Evolutionary conservation across 2,888 invertebrate species (phyloP).

Genomic region (Sarcophaga variegata): DNA sequence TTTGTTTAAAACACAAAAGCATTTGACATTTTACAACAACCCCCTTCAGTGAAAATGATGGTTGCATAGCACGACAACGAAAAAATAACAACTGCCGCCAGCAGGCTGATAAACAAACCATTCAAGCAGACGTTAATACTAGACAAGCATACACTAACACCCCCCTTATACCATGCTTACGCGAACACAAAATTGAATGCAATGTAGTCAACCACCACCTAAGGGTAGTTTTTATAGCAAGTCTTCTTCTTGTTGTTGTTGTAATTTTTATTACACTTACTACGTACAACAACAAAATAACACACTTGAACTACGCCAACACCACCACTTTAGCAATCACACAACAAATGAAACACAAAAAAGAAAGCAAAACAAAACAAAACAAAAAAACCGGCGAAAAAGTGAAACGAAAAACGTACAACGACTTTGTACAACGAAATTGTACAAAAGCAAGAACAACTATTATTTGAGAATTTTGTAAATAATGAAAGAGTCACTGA

Average conservation of each 20-base stretch:
- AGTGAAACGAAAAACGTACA: background rate
- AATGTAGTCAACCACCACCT: constrained; percentile 57
- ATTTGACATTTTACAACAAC: background rate
- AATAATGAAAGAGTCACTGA: background rate
- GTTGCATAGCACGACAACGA: constrained; percentile 1
- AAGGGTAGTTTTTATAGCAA: constrained; percentile 52
- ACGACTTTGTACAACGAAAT: background rate
- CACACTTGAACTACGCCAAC: constrained; percentile 68
- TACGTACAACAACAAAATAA: constrained; percentile 20
- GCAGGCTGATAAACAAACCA: constrained; percentile 31
- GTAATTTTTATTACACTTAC: constrained; percentile 28
- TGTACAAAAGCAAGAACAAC: background rate
- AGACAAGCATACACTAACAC: constrained; percentile 10
- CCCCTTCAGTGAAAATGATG: background rate
- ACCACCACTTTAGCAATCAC: constrained; percentile 53
- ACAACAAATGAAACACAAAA: constrained; percentile 25
- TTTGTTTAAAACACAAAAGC: background rate
- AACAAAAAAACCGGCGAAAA: background rate
- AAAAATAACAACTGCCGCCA: background rate
- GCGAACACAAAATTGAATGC: background rate
- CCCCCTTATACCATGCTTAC: background rate
- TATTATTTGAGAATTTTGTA: background rate
- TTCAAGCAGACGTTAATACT: constrained; percentile 21
- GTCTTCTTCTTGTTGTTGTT: background rate
- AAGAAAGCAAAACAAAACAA: background rate